Conservation (phyloP, 1,140 invertebrate genomes). For the Linepithema humile region DNA sequence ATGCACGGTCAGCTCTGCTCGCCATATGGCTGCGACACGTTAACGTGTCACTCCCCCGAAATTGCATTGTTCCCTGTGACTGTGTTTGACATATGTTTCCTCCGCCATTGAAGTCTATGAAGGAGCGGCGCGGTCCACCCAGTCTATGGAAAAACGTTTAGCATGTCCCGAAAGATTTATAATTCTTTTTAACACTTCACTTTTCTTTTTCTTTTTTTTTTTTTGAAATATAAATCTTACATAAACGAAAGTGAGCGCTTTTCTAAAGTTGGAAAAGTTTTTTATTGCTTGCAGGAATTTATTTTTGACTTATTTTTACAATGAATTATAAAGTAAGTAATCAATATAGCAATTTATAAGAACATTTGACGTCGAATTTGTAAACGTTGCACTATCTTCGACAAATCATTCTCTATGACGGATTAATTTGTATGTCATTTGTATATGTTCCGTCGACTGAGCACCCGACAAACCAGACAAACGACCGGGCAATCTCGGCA, state of each 20-base stretch:
- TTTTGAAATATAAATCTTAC: neutral
- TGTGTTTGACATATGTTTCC: slow-evolving; percentile 71
- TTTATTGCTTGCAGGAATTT: neutral
- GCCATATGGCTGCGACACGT: slow-evolving; percentile 73
- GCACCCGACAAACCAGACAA: slow-evolving; percentile 19
- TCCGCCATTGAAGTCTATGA: slow-evolving; percentile 25
- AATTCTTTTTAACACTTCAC: neutral
- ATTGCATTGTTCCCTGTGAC: slow-evolving; percentile 72
- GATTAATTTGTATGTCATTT: slow-evolving; percentile 6
- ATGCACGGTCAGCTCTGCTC: slow-evolving; percentile 62
- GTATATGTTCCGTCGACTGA: slow-evolving; percentile 14
- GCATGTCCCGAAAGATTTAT: slow-evolving; percentile 42
- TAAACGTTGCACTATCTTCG: neutral
- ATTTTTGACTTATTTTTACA: neutral
- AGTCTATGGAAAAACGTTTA: slow-evolving; percentile 26
- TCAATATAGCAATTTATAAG: slow-evolving; percentile 3
- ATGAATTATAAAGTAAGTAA: neutral
- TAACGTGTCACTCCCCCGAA: slow-evolving; percentile 68
- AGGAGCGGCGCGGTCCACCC: neutral
- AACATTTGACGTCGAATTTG: neutral
- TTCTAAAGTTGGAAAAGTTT: neutral
- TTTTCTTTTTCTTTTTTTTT: neutral
- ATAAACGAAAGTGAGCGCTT: neutral
- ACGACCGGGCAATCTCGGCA: slow-evolving; percentile 25
- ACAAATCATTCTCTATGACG: neutral